These are phyloP conservation scores for Heteromormyrus szaboi DNA, from an alignment of 2,797 vertebrate genomes.

Conservation along the genomic window DNA sequence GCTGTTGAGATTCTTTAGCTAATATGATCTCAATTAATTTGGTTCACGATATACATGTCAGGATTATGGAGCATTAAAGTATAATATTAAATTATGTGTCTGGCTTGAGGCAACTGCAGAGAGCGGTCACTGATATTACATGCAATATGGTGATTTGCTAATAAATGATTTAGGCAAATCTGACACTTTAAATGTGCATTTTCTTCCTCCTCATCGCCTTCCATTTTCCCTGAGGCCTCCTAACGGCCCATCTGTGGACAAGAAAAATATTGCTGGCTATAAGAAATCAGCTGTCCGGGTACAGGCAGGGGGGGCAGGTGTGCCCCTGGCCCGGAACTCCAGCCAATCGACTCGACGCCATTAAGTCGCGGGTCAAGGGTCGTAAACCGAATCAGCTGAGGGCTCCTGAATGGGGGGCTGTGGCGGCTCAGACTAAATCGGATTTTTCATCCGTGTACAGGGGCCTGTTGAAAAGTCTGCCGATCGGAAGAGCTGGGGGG, in stretches of 20 bases:
- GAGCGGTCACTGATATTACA: neutral
- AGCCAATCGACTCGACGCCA: neutral
- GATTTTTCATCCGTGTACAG: neutral
- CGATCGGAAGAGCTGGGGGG: no score
- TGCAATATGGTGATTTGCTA: neutral
- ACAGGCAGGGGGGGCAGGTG: neutral
- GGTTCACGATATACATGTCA: neutral
- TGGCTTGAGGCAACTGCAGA: neutral
- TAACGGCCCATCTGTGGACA: neutral
- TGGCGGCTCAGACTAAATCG: neutral
- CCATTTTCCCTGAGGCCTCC: neutral
- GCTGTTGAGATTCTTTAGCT: neutral
- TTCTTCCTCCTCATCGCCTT: neutral
- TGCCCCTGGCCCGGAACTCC: neutral
- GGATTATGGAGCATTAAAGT: neutral
- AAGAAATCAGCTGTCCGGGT: neutral
- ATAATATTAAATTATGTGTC: neutral
- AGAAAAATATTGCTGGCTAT: neutral
- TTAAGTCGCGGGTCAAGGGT: neutral
- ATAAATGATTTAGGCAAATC: neutral
- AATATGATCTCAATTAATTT: neutral
- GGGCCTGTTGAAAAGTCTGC: constrained; percentile 4
- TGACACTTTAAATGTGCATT: neutral
- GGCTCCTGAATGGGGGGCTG: neutral
- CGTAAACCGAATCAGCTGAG: neutral